These are phyloP conservation scores for Semnornis frantzii DNA, from an alignment of 2,113 vertebrate genomes.

Conservation along the genomic window DNA sequence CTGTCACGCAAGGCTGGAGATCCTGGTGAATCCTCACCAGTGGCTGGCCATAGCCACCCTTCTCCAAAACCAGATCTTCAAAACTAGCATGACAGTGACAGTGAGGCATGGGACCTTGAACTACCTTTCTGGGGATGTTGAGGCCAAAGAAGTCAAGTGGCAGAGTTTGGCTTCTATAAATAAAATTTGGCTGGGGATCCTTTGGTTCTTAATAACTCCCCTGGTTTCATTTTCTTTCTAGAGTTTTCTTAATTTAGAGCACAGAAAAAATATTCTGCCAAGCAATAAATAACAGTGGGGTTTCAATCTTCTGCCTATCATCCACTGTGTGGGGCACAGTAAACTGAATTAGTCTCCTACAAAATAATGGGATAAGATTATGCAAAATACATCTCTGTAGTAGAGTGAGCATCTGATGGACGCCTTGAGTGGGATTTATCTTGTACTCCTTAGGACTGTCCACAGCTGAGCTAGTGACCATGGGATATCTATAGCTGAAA, in stretches of 20 bases:
- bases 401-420: background rate
- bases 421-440: background rate
- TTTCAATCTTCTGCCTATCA: background rate
- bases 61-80: background rate
- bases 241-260: background rate
- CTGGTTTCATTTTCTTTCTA: background rate
- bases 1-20: background rate
- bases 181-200: background rate
- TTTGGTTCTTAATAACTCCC: background rate
- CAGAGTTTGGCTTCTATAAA: background rate
- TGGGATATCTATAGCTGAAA: background rate
- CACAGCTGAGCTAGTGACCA: background rate
- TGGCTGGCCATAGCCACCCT: background rate
- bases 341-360: background rate
- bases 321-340: background rate
- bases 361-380: slow-evolving; percentile 14
- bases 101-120: background rate
- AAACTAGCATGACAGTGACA: background rate
- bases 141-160: background rate
- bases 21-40: background rate
- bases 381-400: background rate
- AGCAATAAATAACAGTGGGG: background rate
- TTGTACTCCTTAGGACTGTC: background rate
- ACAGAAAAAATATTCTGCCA: background rate
- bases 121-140: background rate